Evolutionary conservation across 1,140 invertebrate species (phyloP).

Genomic region (Diprion similis): DNA sequence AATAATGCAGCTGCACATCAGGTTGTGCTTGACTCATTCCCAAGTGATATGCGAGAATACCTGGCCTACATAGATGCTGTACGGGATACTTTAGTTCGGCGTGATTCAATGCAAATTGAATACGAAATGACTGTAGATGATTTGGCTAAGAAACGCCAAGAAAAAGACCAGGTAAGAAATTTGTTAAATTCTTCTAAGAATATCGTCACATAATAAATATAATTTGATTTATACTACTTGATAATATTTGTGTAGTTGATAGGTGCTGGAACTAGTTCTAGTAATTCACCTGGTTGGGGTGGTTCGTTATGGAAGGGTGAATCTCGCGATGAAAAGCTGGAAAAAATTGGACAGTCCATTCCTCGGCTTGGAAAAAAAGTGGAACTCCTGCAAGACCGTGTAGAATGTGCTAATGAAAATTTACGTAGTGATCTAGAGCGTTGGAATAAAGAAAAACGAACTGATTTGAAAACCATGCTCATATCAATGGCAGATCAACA

Average conservation of each 20-base stretch:
- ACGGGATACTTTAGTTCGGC: slow-evolving; percentile 70
- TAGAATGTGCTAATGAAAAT: slow-evolving; percentile 77
- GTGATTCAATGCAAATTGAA: slow-evolving; percentile 74
- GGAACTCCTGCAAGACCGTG: slow-evolving; percentile 69
- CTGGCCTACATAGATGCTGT: slow-evolving; percentile 73
- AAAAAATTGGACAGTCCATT: slow-evolving; percentile 62
- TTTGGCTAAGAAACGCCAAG: slow-evolving; percentile 67
- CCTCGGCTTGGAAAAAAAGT: slow-evolving; percentile 65
- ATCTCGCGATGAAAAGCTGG: slow-evolving; percentile 65
- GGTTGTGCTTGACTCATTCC: slow-evolving; percentile 59
- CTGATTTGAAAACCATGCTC: slow-evolving; percentile 72
- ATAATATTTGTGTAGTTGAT: slow-evolving; percentile 43
- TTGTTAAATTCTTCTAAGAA: slow-evolving; percentile 17
- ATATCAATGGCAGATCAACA: slow-evolving; percentile 72
- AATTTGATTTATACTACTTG: slow-evolving; percentile 19
- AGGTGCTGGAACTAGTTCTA: slow-evolving; percentile 37
- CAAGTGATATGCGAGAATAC: slow-evolving; percentile 72
- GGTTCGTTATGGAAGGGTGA: slow-evolving; percentile 66
- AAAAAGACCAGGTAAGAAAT: slow-evolving; percentile 69
- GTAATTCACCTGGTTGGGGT: slow-evolving; percentile 50
- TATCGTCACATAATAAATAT: not conserved
- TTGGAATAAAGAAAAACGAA: slow-evolving; percentile 75
- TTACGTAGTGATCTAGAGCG: slow-evolving; percentile 74
- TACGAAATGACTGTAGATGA: slow-evolving; percentile 74
- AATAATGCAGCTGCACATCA: slow-evolving; percentile 61